Evolutionary conservation across 2,888 invertebrate species (phyloP).

Genomic region (Tetrapedia diversipes): DNA sequence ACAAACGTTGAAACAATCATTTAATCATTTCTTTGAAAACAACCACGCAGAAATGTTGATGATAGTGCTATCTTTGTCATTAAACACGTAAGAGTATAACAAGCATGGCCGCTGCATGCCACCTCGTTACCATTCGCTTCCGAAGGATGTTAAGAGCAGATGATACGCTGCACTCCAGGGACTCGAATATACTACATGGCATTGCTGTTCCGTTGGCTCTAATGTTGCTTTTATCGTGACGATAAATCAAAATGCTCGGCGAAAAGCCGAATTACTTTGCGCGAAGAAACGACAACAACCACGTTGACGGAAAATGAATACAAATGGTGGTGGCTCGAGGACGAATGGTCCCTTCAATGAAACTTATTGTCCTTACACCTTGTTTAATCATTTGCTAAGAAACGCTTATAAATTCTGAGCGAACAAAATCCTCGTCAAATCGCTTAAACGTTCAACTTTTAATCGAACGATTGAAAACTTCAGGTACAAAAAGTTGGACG

Average conservation of each 20-base stretch:
- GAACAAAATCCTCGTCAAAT: neutral
- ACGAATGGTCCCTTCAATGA: slow-evolving; percentile 28
- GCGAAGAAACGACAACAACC: slow-evolving; percentile 47
- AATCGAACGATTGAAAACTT: too few relatives aligned
- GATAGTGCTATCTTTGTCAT: neutral
- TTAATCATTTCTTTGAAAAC: too few relatives aligned
- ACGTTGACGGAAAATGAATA: slow-evolving; percentile 59
- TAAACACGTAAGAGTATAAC: slow-evolving; percentile 28
- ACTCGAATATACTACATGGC: slow-evolving; percentile 25
- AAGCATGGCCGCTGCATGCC: slow-evolving; percentile 32
- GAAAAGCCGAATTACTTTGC: slow-evolving; percentile 59
- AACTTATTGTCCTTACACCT: slow-evolving; percentile 28
- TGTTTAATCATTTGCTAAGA: slow-evolving; percentile 2
- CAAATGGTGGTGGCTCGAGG: slow-evolving; percentile 42
- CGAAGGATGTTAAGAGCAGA: slow-evolving; percentile 55
- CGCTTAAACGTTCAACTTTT: neutral
- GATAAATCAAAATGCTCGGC: slow-evolving; percentile 61
- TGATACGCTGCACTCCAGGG: slow-evolving; percentile 56
- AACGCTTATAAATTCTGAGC: neutral
- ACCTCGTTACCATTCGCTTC: slow-evolving; percentile 51
- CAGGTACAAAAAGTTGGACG: too few relatives aligned
- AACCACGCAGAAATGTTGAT: neutral
- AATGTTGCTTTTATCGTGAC: slow-evolving; percentile 64
- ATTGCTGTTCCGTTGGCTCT: slow-evolving; percentile 47
- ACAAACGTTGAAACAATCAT: too few relatives aligned